Base-by-base conservation (phyloP, 1,140 invertebrate genomes). In the Homalodisca vitripennis region DNA sequence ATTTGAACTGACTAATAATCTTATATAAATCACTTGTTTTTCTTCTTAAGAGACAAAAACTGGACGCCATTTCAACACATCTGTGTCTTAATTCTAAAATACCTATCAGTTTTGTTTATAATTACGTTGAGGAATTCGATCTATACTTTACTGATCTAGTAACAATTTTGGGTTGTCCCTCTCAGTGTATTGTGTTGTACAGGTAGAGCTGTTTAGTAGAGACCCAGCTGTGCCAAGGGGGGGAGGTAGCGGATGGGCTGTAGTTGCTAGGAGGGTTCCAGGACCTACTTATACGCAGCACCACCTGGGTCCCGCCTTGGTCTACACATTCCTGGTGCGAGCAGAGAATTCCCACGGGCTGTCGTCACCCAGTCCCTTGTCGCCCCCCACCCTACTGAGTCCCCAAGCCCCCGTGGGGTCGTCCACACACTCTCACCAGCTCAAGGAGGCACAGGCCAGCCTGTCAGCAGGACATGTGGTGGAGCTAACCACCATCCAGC, bases 271-370 rank as follows among this genome's bases (percentile, higher is more conserved):
- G 70, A 80, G 85, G 71, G 78, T 89, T 1, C 80, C 81, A 63
- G 85, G 86, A 51, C 85, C 85, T 32, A 84, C 84, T 60, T 88
- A 84, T 74, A 86, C 85, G 10, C 85, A 86, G 41, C 84, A 85
- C 71, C 85, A 89, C 72, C 82, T 94, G 24, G 84, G 85, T 46
- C 86, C 87, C 31, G 91, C 89, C 22, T 87, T 89, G 0, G 87
- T 88, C 0, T 97, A 97, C 76, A 87, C 93, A 74, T 97, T 97
- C 78, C 82, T 96, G 31, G 87, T 97, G 0, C 81, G 89, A 55
- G 91, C 93, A 0, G 91, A 93, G 80, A 97, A 97, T 78, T 88
- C 88, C 0, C 88, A 94, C 77, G 94, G 94, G 2, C 75, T 91
- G 14, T 90, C 89, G 0, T 84, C 85, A 1, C 89, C 88, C 0